Evolutionary conservation across 1,140 invertebrate genomes (phyloP).

Genomic region (Probaryconus sp.): DNA sequence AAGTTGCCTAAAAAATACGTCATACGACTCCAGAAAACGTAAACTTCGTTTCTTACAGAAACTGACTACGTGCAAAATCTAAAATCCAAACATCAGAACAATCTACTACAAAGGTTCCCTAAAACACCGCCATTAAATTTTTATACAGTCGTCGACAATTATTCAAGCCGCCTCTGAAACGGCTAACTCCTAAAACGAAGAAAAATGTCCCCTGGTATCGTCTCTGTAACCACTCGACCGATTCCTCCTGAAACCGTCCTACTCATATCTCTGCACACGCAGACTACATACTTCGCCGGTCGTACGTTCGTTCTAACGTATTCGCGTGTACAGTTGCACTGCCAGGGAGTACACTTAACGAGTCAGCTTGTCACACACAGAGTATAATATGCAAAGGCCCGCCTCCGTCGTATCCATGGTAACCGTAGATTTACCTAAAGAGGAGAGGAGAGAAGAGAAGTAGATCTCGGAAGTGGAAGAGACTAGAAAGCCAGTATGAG

Average conservation of each 20-base stretch:
- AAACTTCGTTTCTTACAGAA: too few relatives aligned
- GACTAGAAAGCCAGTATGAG: conserved; percentile 58
- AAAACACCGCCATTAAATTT: too few relatives aligned
- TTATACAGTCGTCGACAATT: too few relatives aligned
- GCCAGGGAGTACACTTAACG: conserved; percentile 69
- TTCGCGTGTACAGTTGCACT: conserved; percentile 60
- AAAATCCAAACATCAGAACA: too few relatives aligned
- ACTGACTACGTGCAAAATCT: too few relatives aligned
- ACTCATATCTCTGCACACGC: conserved; percentile 38
- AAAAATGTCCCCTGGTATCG: conserved; percentile 62
- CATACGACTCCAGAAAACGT: conserved; percentile 62
- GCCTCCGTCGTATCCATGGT: conserved; percentile 71
- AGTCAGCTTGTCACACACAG: conserved; percentile 74
- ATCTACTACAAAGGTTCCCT: too few relatives aligned
- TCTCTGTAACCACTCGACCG: conserved; percentile 63
- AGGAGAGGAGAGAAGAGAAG: conserved; percentile 64
- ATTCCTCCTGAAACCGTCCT: conserved; percentile 63
- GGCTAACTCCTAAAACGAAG: too few relatives aligned
- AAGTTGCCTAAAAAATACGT: conserved; percentile 76
- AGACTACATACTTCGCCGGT: conserved; percentile 26
- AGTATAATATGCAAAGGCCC: conserved; percentile 76
- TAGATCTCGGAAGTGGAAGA: conserved; percentile 56
- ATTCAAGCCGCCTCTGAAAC: too few relatives aligned
- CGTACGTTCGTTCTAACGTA: conserved; percentile 32
- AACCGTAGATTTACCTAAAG: conserved; percentile 69